phyloP scores from a whole-genome alignment of 2,888 invertebrate species.

The Dolichomitus sp. region DNA sequence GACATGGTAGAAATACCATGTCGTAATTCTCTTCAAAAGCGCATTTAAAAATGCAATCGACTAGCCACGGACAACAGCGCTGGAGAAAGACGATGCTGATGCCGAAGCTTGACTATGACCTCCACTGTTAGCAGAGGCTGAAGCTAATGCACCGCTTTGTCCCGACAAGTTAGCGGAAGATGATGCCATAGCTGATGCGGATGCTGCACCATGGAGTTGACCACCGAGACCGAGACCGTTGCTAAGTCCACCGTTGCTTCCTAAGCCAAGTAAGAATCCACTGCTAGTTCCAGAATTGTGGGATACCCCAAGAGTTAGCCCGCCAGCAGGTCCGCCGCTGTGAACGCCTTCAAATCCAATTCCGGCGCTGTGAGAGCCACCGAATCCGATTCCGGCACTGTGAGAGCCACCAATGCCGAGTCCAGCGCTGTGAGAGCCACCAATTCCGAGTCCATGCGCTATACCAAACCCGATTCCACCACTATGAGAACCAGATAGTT shows the following conservation, averaged over 20 bases:
- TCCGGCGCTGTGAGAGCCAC: not conserved
- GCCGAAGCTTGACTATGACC: slow-evolving; percentile 2
- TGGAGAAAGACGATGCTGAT: not conserved
- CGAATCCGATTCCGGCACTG: not conserved
- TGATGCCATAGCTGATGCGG: not conserved
- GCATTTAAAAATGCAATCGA: no score
- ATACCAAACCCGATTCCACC: not conserved
- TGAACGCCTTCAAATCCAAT: not conserved
- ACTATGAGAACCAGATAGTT: not conserved
- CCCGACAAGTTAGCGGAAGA: not conserved
- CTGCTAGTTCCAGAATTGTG: not conserved
- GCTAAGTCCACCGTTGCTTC: not conserved
- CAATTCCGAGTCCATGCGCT: not conserved
- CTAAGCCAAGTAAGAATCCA: not conserved
- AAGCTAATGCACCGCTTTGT: not conserved
- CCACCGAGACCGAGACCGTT: not conserved
- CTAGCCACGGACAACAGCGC: not conserved
- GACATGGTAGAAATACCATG: no score
- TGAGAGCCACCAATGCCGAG: not conserved
- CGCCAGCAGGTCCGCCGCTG: not conserved
- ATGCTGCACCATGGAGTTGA: not conserved
- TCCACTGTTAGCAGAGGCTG: not conserved
- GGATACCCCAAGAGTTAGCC: not conserved
- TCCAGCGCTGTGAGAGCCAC: not conserved
- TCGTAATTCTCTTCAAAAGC: no score